Base-by-base conservation (phyloP, 2,797 vertebrate genomes). In the Diplodus puntazzo region DNA sequence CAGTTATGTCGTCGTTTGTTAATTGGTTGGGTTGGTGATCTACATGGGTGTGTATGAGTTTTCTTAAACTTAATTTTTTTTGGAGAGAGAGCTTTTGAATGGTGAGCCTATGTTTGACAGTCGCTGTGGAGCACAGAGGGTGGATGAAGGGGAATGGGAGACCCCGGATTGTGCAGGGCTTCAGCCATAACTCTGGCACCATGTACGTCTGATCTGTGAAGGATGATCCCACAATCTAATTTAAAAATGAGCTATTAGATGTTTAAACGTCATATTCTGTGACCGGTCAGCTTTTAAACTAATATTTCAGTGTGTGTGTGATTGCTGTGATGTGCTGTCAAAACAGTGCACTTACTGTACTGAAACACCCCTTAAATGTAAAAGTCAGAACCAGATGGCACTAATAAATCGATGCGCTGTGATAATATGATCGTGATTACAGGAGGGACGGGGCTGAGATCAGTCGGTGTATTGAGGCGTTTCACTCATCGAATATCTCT, bases 101-200 rank as follows among this genome's bases (percentile, higher is more conserved):
- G 78, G 72, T 57, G 64, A 61, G 57, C 34, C 39, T 18, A 60
- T 84, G 39, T 90, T 83, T 88, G 86, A 88, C 86, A 67, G 77
- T 20, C 21, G 64, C 48, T 12, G 70, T 11, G 45, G 63, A 42
- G 69, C 69, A 9, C 48, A 6, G 17, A 69, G 78, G 75, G 66
- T 59, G 80, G 69, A 78, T 67, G 20, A 68, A 72, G 81, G 82
- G 83, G 81, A 69, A 54, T 16, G 43, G 42, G 20, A 65, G 16
- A 59, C 11, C 0, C 4, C 20, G 53, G 62, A 27, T 25, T 61
- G 10, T 4, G 21, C 21, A 46, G 53, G 34, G 46, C 48, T 69
- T 50, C 57, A 42, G 42, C 30, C 10, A 65, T 2, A 71, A 45
- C 76, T 45, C 25, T 14, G 27, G 59, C 48, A 17, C 73, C 77